These are phyloP conservation scores for Drosophila sproati DNA, from an alignment of 1,140 invertebrate genomes.

Conservation along the genomic window DNA sequence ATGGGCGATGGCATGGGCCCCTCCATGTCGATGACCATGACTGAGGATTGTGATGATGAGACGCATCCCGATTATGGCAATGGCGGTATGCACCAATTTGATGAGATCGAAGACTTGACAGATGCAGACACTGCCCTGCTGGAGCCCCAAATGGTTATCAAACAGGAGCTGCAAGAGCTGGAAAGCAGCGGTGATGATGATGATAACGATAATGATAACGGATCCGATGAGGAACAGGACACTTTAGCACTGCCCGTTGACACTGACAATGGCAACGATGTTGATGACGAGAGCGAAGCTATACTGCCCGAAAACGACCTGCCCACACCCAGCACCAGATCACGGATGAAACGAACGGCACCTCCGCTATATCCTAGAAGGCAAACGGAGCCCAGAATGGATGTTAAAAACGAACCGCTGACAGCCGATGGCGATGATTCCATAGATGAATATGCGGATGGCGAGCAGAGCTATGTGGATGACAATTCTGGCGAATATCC, in stretches of 20 bases:
- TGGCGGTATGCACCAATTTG: constrained; percentile 47
- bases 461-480: constrained; percentile 58
- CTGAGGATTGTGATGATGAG: constrained; percentile 12
- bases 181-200: constrained; percentile 56
- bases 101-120: constrained; percentile 76
- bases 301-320: constrained; percentile 61
- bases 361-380: constrained; percentile 18
- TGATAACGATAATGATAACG: constrained; percentile 12
- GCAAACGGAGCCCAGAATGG: constrained; percentile 8
- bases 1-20: constrained; percentile 26
- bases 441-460: constrained; percentile 59
- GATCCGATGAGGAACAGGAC: constrained; percentile 18
- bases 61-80: constrained; percentile 27
- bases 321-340: constrained; percentile 33
- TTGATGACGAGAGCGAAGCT: constrained; percentile 51
- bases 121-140: constrained; percentile 72
- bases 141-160: constrained; percentile 80
- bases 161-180: constrained; percentile 71
- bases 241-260: constrained; percentile 23
- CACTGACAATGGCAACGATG: constrained; percentile 40
- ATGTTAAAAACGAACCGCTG: constrained; percentile 50
- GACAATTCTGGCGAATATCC: constrained; percentile 60
- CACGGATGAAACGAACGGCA: constrained; percentile 50
- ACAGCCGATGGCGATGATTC: constrained; percentile 59
- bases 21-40: constrained; percentile 50